Evolutionary conservation across 2,888 invertebrate species (phyloP).

Genomic region (Amblyjoppa fuscipennis): DNA sequence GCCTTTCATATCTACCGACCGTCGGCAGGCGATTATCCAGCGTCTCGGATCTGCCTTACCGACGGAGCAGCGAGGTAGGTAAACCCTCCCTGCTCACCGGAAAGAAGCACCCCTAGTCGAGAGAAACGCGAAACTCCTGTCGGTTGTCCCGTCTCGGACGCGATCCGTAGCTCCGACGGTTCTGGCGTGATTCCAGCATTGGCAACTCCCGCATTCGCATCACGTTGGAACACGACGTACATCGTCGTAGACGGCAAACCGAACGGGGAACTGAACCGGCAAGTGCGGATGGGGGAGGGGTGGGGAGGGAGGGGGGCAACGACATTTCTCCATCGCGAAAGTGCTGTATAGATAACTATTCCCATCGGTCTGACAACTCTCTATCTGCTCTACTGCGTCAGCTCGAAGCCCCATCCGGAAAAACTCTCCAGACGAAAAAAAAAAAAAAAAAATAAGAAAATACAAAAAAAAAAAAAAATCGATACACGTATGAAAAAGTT

Average conservation of each 20-base stretch:
- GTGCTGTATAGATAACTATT: not conserved
- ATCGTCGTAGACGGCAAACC: conserved; percentile 34
- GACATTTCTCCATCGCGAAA: conserved; percentile 42
- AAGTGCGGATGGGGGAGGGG: not conserved
- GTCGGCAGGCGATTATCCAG: conserved; percentile 21
- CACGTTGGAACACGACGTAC: conserved; percentile 44
- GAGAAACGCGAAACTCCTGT: conserved; percentile 9
- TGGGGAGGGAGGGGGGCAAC: conserved; percentile 19
- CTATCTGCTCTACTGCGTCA: conserved; percentile 26
- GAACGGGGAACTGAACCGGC: conserved; percentile 9
- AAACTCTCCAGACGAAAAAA: not conserved
- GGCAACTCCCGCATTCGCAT: conserved; percentile 40
- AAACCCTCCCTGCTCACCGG: not conserved
- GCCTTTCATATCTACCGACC: not conserved
- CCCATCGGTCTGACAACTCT: conserved; percentile 21
- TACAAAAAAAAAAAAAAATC: not conserved
- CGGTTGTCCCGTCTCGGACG: not conserved
- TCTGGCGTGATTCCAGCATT: conserved; percentile 43
- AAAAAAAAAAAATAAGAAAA: not conserved
- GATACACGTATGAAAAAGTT: not conserved
- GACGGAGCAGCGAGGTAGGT: conserved; percentile 8
- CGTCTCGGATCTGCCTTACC: conserved; percentile 12
- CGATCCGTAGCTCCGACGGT: conserved; percentile 16
- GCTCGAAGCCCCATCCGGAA: conserved; percentile 13
- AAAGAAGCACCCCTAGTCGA: conserved; percentile 18